Evolutionary conservation across 64 coral and sea anemone genomes (phyloP).

Genomic region (Stichodactyla mertensii): DNA sequence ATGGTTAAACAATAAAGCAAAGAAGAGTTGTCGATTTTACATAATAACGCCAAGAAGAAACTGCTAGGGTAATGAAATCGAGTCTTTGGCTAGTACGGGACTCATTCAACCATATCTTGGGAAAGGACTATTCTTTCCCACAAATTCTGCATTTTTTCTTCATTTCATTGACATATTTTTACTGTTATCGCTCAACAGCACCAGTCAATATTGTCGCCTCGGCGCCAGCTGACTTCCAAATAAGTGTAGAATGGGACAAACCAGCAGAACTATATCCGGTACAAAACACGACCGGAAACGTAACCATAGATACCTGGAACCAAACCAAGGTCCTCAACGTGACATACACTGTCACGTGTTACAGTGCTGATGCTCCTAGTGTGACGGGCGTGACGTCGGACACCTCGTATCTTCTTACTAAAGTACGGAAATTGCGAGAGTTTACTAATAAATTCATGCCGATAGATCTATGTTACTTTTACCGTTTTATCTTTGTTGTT

Average conservation of each 20-base stretch:
- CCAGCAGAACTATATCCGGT: slow-evolving; percentile 63
- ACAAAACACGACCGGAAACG: slow-evolving; percentile 56
- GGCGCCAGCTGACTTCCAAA: slow-evolving; percentile 67
- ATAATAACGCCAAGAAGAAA: too few relatives aligned
- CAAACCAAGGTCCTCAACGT: slow-evolving; percentile 30
- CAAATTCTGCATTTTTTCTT: background rate
- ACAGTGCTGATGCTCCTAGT: slow-evolving; percentile 60
- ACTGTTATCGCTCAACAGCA: slow-evolving; percentile 32
- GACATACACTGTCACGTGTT: slow-evolving; percentile 75
- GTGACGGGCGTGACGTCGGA: slow-evolving; percentile 35
- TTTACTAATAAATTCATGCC: too few relatives aligned
- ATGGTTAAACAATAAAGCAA: too few relatives aligned
- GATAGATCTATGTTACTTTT: background rate
- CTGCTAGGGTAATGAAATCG: too few relatives aligned
- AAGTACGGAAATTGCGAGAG: background rate
- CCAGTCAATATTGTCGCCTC: slow-evolving; percentile 69
- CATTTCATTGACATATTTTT: background rate
- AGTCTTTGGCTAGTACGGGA: too few relatives aligned
- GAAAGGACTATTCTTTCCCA: too few relatives aligned
- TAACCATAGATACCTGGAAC: slow-evolving; percentile 15
- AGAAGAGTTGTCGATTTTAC: too few relatives aligned
- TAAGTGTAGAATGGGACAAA: slow-evolving; percentile 69
- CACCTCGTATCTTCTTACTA: background rate
- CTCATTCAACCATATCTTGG: too few relatives aligned
- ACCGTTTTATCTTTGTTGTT: background rate